Evolutionary conservation across 2,113 vertebrate species (phyloP).

Genomic region (Empidonax alnorum): DNA sequence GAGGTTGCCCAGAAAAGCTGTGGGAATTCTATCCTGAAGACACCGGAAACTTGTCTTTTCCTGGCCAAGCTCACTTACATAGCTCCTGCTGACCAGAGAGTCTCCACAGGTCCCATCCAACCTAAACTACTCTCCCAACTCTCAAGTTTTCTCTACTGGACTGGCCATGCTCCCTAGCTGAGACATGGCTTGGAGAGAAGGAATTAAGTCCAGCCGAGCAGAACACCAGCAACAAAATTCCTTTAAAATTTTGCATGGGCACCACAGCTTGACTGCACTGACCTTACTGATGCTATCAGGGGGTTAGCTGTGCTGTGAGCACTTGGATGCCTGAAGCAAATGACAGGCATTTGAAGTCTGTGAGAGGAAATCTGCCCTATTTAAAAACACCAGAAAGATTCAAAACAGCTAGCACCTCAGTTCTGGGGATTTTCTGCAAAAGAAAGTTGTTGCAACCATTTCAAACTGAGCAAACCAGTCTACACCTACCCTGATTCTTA

Average conservation of each 20-base stretch:
- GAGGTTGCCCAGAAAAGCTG: not conserved
- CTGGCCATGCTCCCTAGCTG: not conserved
- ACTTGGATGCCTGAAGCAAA: not conserved
- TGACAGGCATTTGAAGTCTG: not conserved
- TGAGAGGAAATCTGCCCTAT: not conserved
- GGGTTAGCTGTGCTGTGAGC: not conserved
- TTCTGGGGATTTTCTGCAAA: not conserved
- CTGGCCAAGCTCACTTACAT: fast-evolving
- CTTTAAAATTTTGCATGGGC: not conserved
- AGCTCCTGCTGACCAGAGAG: not conserved
- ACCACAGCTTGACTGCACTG: not conserved
- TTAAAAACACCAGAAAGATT: not conserved
- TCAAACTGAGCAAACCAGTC: not conserved
- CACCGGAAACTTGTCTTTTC: not conserved
- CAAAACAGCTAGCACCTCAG: not conserved
- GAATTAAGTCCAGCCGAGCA: not conserved
- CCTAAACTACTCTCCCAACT: not conserved
- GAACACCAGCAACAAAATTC: not conserved
- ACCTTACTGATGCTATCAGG: not conserved
- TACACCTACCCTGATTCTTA: not conserved
- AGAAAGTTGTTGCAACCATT: not conserved
- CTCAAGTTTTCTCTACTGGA: not conserved
- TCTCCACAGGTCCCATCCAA: not conserved
- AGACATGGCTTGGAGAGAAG: not conserved
- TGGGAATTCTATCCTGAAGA: not conserved